Percentiles rank a stretch among this genome's conserved stretches.
These are phyloP conservation scores for Torymus texanus DNA, from an alignment of 2,888 invertebrate genomes.

Conservation along the genomic window DNA sequence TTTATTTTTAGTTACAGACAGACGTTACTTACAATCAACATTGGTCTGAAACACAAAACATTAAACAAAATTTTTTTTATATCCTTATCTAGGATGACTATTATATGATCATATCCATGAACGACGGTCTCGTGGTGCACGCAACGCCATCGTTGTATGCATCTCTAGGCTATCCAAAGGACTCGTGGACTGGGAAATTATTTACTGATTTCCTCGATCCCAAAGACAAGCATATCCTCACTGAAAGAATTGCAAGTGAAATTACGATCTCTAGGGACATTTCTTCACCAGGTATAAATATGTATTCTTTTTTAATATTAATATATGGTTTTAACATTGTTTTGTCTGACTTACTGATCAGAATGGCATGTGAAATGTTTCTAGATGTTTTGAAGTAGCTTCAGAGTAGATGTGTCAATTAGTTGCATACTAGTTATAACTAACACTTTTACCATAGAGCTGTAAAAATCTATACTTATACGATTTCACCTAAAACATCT, in stretches of 20 bases:
- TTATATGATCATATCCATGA: constrained; percentile 88
- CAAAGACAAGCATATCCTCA: constrained; percentile 84
- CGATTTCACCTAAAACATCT: too few relatives aligned
- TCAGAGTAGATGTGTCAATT: too few relatives aligned
- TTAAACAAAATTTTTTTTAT: neutral
- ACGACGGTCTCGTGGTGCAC: constrained; percentile 87
- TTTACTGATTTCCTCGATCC: constrained; percentile 92
- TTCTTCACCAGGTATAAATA: constrained; percentile 39
- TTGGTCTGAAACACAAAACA: neutral
- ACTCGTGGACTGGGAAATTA: constrained; percentile 90
- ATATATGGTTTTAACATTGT: too few relatives aligned
- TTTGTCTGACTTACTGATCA: too few relatives aligned
- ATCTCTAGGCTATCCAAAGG: constrained; percentile 86
- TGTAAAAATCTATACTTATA: too few relatives aligned
- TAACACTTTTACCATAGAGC: too few relatives aligned
- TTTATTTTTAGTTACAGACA: neutral
- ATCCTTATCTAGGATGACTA: constrained; percentile 81
- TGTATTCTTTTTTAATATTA: too few relatives aligned
- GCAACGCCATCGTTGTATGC: constrained; percentile 83
- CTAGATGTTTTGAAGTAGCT: too few relatives aligned
- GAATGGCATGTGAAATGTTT: too few relatives aligned
- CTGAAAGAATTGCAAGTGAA: constrained; percentile 73
- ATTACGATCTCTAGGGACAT: constrained; percentile 78
- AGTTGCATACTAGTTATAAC: too few relatives aligned
- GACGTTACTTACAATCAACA: neutral